Percentiles rank a stretch among this genome's conserved stretches.
phyloP scores from a whole-genome alignment of 2,888 invertebrate species.

The Minunthozetes semirufus region DNA sequence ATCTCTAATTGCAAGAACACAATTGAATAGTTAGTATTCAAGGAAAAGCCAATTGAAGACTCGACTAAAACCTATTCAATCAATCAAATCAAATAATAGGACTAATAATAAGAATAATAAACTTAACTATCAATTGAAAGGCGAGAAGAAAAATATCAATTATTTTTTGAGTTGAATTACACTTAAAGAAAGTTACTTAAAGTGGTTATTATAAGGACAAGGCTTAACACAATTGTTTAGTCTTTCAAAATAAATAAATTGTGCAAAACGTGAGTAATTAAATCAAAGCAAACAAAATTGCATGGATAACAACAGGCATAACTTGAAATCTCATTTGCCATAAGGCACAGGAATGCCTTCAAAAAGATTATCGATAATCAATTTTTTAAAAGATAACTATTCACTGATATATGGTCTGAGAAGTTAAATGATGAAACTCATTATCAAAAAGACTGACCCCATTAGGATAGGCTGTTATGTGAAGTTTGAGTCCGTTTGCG shows the following conservation, averaged over 20 bases:
- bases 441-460: constrained; percentile 15
- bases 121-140: background rate
- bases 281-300: constrained; percentile 1
- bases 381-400: background rate
- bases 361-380: background rate
- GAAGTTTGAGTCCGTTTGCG: background rate
- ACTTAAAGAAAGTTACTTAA: background rate
- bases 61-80: background rate
- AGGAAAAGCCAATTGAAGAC: background rate
- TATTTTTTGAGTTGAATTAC: background rate
- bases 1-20: background rate
- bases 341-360: constrained; percentile 21
- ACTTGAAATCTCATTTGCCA: background rate
- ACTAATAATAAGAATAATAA: background rate
- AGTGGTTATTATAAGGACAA: constrained; percentile 18
- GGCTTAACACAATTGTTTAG: background rate
- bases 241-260: background rate
- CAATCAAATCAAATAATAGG: background rate
- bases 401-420: background rate
- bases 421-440: background rate
- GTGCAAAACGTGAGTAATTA: constrained; percentile 24
- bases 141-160: background rate
- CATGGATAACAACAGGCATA: background rate
- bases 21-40: background rate
- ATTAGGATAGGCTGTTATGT: constrained; percentile 28